A percentile compares a stretch with the other conserved stretches of the same genome.
Conservation (phyloP, 2,113 vertebrate species). For the Anoura caudifer region DNA sequence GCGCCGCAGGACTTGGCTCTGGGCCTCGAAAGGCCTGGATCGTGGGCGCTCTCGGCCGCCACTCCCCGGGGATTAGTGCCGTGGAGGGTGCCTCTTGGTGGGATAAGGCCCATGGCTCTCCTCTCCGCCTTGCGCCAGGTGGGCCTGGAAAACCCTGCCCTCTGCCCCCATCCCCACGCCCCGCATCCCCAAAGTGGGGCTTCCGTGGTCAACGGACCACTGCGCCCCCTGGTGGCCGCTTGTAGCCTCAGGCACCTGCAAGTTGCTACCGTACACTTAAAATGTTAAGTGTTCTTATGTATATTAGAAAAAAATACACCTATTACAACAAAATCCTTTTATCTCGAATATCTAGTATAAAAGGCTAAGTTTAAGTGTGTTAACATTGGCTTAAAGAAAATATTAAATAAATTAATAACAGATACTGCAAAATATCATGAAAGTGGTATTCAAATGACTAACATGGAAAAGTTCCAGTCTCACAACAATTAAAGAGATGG, state of each 20-base stretch:
- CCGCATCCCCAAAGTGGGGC: not conserved
- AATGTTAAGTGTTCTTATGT: not conserved
- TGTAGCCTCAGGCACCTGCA: fast-evolving
- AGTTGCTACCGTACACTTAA: not conserved
- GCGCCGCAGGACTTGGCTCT: fast-evolving
- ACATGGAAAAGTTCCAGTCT: not conserved
- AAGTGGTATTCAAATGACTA: not conserved
- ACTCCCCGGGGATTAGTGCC: not conserved
- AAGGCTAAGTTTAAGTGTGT: not conserved
- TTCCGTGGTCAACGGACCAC: not conserved
- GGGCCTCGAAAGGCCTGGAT: not conserved
- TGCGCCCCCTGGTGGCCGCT: not conserved
- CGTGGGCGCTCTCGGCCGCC: not conserved
- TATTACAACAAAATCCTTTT: not conserved
- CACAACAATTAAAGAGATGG: not conserved
- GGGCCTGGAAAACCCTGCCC: not conserved
- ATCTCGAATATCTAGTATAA: not conserved
- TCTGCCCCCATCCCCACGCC: not conserved
- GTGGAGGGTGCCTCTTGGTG: not conserved
- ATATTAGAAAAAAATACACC: not conserved
- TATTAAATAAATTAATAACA: not conserved
- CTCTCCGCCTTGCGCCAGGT: too few species aligned
- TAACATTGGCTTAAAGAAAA: not conserved
- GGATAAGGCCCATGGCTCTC: too few species aligned
- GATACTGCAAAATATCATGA: not conserved